Evolutionary conservation across 2,888 invertebrate species (phyloP).

Genomic region (Hoplodrina blanda): DNA sequence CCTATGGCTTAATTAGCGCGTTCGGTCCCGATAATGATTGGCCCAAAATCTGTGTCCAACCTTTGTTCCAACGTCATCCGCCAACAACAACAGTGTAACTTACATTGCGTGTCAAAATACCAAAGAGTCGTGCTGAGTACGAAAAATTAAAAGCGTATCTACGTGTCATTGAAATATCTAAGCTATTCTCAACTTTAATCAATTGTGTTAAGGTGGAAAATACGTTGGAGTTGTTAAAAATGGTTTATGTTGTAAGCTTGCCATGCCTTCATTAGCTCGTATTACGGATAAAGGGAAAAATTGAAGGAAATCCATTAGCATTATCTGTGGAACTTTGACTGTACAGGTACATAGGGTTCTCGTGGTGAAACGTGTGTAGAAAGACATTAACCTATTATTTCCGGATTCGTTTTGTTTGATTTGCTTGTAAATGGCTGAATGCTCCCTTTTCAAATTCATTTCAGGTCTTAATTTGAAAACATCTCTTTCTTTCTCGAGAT

Average conservation of each 20-base stretch:
- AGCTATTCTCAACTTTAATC: background rate
- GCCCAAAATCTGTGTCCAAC: conserved; percentile 21
- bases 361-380: conserved; percentile 10
- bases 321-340: conserved; percentile 39
- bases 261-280: conserved; percentile 55
- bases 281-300: conserved; percentile 55
- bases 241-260: conserved; percentile 40
- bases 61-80: conserved; percentile 27
- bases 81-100: conserved; percentile 33
- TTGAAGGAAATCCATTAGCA: conserved; percentile 56
- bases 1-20: background rate
- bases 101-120: conserved; percentile 50
- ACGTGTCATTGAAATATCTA: background rate
- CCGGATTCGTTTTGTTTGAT: background rate
- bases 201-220: background rate
- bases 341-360: background rate
- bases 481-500: no score
- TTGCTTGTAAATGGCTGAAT: conserved; percentile 3
- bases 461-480: no score
- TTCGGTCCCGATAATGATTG: background rate
- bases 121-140: conserved; percentile 30
- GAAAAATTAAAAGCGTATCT: conserved; percentile 38
- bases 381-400: conserved; percentile 14
- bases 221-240: conserved; percentile 8
- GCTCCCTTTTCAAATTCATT: no score